Conservation (phyloP, 2,888 invertebrate species). For the Polymixis lichenea region DNA sequence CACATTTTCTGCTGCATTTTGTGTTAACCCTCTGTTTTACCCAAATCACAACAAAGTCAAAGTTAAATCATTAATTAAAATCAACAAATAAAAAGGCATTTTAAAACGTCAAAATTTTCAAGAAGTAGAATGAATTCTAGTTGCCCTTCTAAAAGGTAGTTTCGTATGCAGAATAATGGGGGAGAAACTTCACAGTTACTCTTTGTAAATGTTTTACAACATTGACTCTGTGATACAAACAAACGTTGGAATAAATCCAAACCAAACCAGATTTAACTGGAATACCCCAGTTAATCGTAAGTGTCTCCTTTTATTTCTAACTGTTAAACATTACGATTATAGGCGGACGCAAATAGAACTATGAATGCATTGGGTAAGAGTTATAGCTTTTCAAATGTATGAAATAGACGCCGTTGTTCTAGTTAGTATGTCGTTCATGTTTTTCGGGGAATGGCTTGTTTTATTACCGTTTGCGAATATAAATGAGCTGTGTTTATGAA, state of each 20-base stretch:
- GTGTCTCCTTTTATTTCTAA: conserved; percentile 51
- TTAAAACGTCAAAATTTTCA: too few species aligned
- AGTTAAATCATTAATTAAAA: too few species aligned
- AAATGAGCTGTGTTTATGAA: conserved; percentile 1
- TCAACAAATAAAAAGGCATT: too few species aligned
- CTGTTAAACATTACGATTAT: conserved; percentile 48
- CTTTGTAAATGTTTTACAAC: not conserved
- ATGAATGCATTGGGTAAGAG: conserved; percentile 24
- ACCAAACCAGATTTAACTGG: conserved; percentile 36
- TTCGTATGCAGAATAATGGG: too few species aligned
- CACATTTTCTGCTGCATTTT: not conserved
- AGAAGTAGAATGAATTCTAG: too few species aligned
- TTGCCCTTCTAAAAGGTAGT: too few species aligned
- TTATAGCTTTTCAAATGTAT: conserved; percentile 48
- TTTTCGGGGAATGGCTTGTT: conserved; percentile 21
- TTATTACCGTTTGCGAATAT: conserved; percentile 23
- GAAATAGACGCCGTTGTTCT: conserved; percentile 25
- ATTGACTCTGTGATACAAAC: not conserved
- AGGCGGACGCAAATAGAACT: conserved; percentile 37
- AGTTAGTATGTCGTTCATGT: conserved; percentile 15
- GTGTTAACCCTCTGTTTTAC: not conserved
- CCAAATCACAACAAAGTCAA: not conserved
- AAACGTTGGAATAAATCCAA: conserved; percentile 32
- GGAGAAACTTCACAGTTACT: too few species aligned
- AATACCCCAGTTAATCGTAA: conserved; percentile 34